phyloP scores from a whole-genome alignment of 2,113 vertebrate genomes.

The Phyllostomus discolor region DNA sequence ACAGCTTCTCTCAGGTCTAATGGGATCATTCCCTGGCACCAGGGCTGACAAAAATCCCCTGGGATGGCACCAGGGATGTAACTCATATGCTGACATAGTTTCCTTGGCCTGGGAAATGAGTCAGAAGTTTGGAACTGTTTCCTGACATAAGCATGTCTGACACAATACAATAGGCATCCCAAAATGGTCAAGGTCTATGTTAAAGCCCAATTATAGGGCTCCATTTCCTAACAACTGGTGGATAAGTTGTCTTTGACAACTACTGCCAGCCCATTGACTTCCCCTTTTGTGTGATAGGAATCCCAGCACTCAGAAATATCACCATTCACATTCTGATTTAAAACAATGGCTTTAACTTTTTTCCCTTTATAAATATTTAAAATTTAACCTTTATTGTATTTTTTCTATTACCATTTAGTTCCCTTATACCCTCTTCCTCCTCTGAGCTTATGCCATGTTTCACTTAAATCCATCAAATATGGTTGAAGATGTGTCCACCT shows the following conservation, averaged over 20 bases:
- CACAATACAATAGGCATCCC: slow-evolving; percentile 21
- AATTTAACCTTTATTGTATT: too few species aligned
- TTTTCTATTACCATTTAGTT: too few species aligned
- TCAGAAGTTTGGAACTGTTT: slow-evolving; percentile 57
- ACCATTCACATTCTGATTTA: not conserved
- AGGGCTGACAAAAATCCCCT: slow-evolving; percentile 41
- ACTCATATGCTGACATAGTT: slow-evolving; percentile 47
- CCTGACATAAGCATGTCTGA: slow-evolving; percentile 34
- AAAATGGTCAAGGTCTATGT: not conserved
- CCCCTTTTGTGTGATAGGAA: not conserved
- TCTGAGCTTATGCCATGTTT: not conserved
- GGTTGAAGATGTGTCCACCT: not conserved
- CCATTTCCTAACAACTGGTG: not conserved
- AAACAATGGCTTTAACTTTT: slow-evolving; percentile 13
- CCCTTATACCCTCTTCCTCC: not conserved
- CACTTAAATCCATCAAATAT: not conserved
- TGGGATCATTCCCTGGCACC: not conserved
- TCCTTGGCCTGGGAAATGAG: slow-evolving; percentile 44
- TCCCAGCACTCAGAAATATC: slow-evolving; percentile 12
- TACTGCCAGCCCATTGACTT: not conserved
- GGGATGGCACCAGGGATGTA: slow-evolving; percentile 30
- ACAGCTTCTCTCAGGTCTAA: not conserved
- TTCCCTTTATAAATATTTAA: not conserved
- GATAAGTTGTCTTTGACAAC: not conserved
- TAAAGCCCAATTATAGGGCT: not conserved